Evolutionary conservation across 2,888 invertebrate genomes (phyloP), one percentile per base, ranked within the genome.

Genomic region (Hypercompe scribonia): DNA sequence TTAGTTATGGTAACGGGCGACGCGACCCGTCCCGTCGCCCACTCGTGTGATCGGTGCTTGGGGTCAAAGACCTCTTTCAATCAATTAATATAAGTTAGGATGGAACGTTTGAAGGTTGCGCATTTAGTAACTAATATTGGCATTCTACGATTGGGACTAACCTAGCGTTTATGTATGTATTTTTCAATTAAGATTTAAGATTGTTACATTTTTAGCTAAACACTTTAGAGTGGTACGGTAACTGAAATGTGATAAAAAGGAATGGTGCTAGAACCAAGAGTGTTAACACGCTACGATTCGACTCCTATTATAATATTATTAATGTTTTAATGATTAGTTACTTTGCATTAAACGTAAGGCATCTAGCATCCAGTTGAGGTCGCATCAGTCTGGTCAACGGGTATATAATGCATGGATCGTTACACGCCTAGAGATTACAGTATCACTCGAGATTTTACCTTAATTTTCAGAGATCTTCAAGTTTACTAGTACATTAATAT

Each of bases 121-220:
- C 95, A 92, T 95, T 94, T 94, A 93, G 94, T 95, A 92, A 94
- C 95, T 94, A 93, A 95, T 95, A 95, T 95, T 95, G 95, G 96
- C 96, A 96, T 96, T 95, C 94, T 95, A 95, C 95, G 95, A 95
- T 96, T 95, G 96, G 96, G 96, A 96, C 96, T 96, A 96, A 96
- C 96, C 95, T 96, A 96, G 95, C 94, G 93, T 94, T 94, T 95
- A 95, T 93, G 93, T 94, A 94, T 93, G 93, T 94, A 93, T 92
- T 95, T 93, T 95, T 95, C 93, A 94, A 95, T 95, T 95, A 95
- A 94, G 90, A 89, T 92, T 93, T 96, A 96, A 95, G 95, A 94
- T 95, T 96, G 96, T 96, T 96, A 95, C 94, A 96, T 93, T 95
- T 95, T 95, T 96, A 96, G 94, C 95, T 94, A 95, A 96, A 96